Conservation (phyloP, 2,888 invertebrate genomes). For the Tetragonisca angustula region DNA sequence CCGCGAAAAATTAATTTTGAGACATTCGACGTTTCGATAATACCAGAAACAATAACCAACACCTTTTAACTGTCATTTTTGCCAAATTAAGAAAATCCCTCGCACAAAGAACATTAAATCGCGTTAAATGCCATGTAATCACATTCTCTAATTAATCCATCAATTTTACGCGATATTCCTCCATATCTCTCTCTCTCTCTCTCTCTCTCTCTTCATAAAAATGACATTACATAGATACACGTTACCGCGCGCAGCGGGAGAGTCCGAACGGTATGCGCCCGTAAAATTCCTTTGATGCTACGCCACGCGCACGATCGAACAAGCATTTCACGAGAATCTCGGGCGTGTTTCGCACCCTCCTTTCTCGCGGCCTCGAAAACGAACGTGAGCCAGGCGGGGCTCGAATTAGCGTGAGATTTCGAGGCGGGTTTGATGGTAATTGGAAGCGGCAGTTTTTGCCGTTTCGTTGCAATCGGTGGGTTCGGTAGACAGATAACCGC, state of each 20-base stretch:
- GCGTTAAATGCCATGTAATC: not conserved
- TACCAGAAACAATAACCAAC: not conserved
- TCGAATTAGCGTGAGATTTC: conserved; percentile 71
- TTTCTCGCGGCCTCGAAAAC: conserved; percentile 36
- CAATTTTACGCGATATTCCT: not conserved
- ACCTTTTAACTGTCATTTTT: not conserved
- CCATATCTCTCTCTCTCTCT: not conserved
- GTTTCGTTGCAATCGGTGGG: conserved; percentile 55
- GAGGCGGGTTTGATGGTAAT: conserved; percentile 70
- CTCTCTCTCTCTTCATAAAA: no score
- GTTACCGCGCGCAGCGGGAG: no score
- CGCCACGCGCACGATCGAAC: conserved; percentile 14
- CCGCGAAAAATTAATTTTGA: no score
- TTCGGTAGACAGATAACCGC: conserved; percentile 47
- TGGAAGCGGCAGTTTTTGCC: conserved; percentile 71
- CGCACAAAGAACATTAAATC: no score
- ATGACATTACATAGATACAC: not conserved
- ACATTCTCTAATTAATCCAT: not conserved
- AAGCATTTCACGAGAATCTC: conserved; percentile 17
- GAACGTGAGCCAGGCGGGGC: conserved; percentile 34
- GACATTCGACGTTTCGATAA: no score
- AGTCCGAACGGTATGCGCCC: conserved; percentile 4
- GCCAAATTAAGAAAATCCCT: not conserved
- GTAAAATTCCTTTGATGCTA: conserved; percentile 31
- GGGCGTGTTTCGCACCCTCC: conserved; percentile 31